Percentiles rank a stretch among this genome's conserved stretches.
Conservation (phyloP, 2,797 vertebrate species). For the Hoplostethus mediterraneus region DNA sequence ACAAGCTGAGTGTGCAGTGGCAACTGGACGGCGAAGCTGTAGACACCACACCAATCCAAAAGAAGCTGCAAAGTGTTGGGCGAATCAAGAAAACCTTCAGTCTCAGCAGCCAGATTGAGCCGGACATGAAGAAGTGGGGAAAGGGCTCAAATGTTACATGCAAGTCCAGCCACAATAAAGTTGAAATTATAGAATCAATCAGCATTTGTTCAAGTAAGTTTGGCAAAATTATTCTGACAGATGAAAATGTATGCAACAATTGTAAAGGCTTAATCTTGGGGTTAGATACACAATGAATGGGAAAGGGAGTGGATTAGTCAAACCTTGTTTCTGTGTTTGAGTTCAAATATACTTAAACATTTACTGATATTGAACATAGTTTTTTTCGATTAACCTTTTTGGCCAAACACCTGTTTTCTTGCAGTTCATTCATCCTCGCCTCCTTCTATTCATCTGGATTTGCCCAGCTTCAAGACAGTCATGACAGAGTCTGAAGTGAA, state of each 20-base stretch:
- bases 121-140: constrained; percentile 15
- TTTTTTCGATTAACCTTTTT: no score
- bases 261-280: no score
- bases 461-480: constrained; percentile 56
- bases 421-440: constrained; percentile 20
- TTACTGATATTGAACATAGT: no score
- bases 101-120: constrained; percentile 60
- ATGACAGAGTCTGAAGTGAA: not conserved
- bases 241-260: no score
- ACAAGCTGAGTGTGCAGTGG: constrained; percentile 61
- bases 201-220: constrained; percentile 74
- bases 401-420: not conserved
- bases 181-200: rapidly evolving
- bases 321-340: no score
- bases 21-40: rapidly evolving
- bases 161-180: constrained; percentile 4
- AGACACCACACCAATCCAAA: rapidly evolving
- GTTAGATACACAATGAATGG: no score
- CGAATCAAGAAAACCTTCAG: constrained; percentile 3
- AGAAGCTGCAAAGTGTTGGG: constrained; percentile 5
- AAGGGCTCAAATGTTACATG: constrained; percentile 56
- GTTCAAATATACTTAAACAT: no score
- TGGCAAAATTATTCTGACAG: not conserved
- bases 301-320: no score
- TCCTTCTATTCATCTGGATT: constrained; percentile 65